Evolutionary conservation across 1,140 invertebrate species (phyloP), one percentile per base, ranked within the genome.

Genomic region (Eriocheir sinensis): DNA sequence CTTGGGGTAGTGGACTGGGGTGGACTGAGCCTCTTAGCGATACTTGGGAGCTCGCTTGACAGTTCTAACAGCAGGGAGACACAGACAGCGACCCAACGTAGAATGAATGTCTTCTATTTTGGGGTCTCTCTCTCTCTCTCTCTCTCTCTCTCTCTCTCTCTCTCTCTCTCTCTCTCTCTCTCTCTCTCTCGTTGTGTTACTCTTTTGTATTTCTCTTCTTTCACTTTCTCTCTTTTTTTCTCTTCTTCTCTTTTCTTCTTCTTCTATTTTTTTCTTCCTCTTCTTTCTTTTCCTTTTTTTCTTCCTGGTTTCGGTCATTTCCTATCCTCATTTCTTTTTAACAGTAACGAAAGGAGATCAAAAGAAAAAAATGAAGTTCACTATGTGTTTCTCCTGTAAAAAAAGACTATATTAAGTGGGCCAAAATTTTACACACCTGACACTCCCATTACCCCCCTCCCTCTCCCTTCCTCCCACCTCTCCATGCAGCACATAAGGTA

Each of bases 141-240:
- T 72, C 60, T 72, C 60, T 72, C 60, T 72, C 60, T 72, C 60
- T 72, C 60, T 72, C 60, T 86, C 83, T 86, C 21, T 86, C 34
- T n/a, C 34, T 86, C 34, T 86, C 34, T 86, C 34, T 34, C 34
- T 86, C 34, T n/a, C 34, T 86, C 21, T n/a, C 83, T 86, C 34
- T 34, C 34, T 86, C 34, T 86, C 83, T 34, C 34, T 86, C 21
- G 12, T 32, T 34, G 12, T 86, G 12, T 86, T 32, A 15, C 83
- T 86, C 83, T 86, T 32, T 86, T 32, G 15, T 32, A 17, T 32
- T n/a, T 32, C 34, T 32, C 15, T 32, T 86, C 83, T 34, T 15
- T 86, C 83, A 17, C 83, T 86, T 32, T 86, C 83, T 17, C 32
- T 17, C 32, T 21, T 86, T n/a, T 32, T 12, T 86, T 15, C 34